Evolutionary conservation across 2,797 vertebrate species (phyloP), one percentile per base, ranked within the genome.

Genomic region (Amphiprion clarkii): DNA sequence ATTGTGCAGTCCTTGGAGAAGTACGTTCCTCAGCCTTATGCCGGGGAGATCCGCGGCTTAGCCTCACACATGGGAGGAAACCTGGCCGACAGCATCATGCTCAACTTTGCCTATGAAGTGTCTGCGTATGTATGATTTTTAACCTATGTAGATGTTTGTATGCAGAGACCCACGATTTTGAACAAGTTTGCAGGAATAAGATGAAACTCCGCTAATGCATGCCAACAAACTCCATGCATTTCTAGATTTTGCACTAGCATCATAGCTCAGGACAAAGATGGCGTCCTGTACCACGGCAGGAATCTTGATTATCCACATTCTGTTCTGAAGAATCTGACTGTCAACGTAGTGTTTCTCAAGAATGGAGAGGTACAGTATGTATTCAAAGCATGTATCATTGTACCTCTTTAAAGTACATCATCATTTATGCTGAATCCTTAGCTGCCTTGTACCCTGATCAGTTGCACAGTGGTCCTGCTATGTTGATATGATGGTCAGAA

Each of bases 161-260:
- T 25, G 46, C 54, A 51, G 36, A 59, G 6, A 11, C 5, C 11
- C 31, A 33, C 23, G 9, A 2, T 42, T 21, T 58, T 33, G 17
- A 6, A 54, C 39, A 51, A 13, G 2, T 29, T 0, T 51, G 13
- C 17, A 42, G 13, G 25, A 27, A 23, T 16, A n/a, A 56, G 2
- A 27, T 56, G 12, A 67, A 67, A 11, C 3, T 6, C 25, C 0
- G 52, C 49, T 79, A 33, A 76, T 39, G 17, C 21, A 36, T 23
- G 31, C 59, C 42, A 27, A 27, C 62, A 46, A 51, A 48, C 51
- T 64, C 71, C 74, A 16, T 83, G 23, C 39, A 0, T 78, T 68
- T 49, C 21, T 73, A 99, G 98, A 67, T 99, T 97, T 88, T 99
- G 98, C 85, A 99, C 96, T 0, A 99, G 98, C 78, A 95, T 99